These are phyloP conservation scores for Phoenicopterus ruber DNA, from an alignment of 2,113 vertebrate species.

Conservation along the genomic window DNA sequence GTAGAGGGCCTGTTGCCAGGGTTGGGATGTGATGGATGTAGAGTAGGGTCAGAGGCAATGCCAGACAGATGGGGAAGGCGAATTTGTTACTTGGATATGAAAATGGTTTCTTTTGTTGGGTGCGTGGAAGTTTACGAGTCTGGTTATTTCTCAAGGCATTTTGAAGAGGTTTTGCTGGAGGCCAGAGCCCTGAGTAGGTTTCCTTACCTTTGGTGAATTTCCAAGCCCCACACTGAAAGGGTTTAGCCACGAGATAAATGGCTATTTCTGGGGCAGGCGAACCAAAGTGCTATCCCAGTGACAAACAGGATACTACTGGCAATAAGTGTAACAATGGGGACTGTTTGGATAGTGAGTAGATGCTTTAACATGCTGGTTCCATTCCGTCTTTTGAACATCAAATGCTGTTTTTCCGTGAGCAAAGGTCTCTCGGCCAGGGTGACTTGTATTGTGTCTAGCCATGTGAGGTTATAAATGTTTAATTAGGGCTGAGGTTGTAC, in stretches of 20 bases:
- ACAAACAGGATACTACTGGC: constrained; percentile 59
- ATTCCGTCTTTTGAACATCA: neutral
- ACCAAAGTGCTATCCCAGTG: neutral
- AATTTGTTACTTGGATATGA: neutral
- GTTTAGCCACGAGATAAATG: neutral
- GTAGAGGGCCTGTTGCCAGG: neutral
- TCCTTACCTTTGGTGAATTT: neutral
- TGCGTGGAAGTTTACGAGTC: neutral
- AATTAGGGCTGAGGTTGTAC: neutral
- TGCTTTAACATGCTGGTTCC: neutral
- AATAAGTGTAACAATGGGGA: constrained; percentile 40
- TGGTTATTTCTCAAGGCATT: constrained; percentile 2
- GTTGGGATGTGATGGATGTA: neutral
- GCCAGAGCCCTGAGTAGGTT: neutral
- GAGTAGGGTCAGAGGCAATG: neutral
- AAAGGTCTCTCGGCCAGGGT: constrained; percentile 14
- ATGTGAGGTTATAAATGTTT: constrained; percentile 12
- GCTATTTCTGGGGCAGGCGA: neutral
- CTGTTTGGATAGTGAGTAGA: constrained; percentile 42
- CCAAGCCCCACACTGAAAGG: neutral
- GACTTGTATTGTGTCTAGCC: constrained; percentile 22
- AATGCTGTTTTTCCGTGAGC: neutral
- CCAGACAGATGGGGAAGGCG: neutral
- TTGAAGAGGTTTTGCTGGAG: neutral
- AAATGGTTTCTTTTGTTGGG: neutral